Percentiles rank a stretch among this genome's conserved stretches.
phyloP scores from a whole-genome alignment of 2,888 invertebrate genomes.

The Blastobasis adustella region DNA sequence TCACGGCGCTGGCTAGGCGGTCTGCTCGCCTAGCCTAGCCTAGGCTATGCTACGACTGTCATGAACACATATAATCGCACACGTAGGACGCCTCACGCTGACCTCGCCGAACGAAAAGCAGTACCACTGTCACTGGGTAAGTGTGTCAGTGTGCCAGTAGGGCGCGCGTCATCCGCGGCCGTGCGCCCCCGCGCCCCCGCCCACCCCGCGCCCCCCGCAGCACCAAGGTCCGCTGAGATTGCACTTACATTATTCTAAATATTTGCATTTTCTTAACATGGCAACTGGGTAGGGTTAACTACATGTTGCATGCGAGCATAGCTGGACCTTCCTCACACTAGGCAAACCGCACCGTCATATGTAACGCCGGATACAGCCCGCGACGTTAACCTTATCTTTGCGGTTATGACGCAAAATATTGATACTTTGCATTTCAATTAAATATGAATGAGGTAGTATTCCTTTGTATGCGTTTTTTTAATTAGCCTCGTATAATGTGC shows the following conservation, averaged over 20 bases:
- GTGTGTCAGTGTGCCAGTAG: conserved; percentile 73
- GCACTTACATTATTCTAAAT: conserved; percentile 32
- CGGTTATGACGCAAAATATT: too few species aligned
- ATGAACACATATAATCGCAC: conserved; percentile 31
- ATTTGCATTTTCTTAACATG: conserved; percentile 31
- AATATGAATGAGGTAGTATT: too few species aligned
- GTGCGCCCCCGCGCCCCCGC: conserved; percentile 39
- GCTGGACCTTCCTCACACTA: too few species aligned
- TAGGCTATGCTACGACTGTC: conserved; percentile 1
- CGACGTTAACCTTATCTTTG: too few species aligned
- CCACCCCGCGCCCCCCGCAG: conserved; percentile 19
- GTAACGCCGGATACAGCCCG: too few species aligned
- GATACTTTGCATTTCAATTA: too few species aligned
- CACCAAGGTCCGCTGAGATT: conserved; percentile 48
- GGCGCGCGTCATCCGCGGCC: conserved; percentile 71
- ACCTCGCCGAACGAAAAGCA: conserved; percentile 71
- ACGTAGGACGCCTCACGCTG: conserved; percentile 59
- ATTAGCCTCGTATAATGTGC: too few species aligned
- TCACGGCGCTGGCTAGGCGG: too few species aligned
- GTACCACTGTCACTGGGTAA: conserved; percentile 74
- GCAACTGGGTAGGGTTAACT: too few species aligned
- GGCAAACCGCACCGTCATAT: too few species aligned
- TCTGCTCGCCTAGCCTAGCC: not conserved
- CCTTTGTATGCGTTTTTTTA: too few species aligned
- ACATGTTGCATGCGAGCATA: too few species aligned